Evolutionary conservation across 2,888 invertebrate species (phyloP).

Genomic region (Aquatica leii): DNA sequence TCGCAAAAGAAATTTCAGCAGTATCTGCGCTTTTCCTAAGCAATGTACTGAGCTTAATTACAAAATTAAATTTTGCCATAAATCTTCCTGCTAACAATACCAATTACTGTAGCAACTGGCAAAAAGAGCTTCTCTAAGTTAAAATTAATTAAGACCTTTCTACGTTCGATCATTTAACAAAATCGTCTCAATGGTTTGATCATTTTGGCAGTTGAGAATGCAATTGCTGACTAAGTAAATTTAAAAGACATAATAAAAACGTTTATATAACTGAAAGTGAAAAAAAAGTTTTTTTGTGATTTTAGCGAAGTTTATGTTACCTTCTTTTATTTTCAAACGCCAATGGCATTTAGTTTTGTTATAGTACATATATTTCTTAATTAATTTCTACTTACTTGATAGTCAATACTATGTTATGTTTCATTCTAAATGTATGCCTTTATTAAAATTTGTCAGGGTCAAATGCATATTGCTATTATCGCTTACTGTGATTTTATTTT

Average conservation of each 20-base stretch:
- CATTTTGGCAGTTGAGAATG: constrained; percentile 27
- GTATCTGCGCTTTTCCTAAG: constrained; percentile 26
- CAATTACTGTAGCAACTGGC: constrained; percentile 20
- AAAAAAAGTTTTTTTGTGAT: constrained; percentile 8
- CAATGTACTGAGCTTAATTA: constrained; percentile 11
- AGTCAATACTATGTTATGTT: neutral
- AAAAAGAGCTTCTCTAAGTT: constrained; percentile 39
- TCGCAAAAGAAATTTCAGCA: constrained; percentile 28
- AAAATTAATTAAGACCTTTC: constrained; percentile 40
- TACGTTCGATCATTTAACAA: constrained; percentile 32
- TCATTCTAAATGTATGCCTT: neutral
- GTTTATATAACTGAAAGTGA: constrained; percentile 13
- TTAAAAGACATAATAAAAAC: constrained; percentile 11
- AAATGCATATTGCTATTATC: no score
- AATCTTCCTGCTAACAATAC: constrained; percentile 21
- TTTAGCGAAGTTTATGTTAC: no score
- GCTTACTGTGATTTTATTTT: no score
- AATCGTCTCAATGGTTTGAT: constrained; percentile 27
- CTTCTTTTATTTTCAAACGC: no score
- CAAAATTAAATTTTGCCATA: constrained; percentile 26
- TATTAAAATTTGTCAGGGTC: no score
- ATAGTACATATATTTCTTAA: no score
- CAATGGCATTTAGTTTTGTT: no score
- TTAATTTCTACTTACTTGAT: no score
- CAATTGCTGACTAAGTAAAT: constrained; percentile 16